Base-by-base conservation (phyloP, 2,113 vertebrate species). In the Apus apus region DNA sequence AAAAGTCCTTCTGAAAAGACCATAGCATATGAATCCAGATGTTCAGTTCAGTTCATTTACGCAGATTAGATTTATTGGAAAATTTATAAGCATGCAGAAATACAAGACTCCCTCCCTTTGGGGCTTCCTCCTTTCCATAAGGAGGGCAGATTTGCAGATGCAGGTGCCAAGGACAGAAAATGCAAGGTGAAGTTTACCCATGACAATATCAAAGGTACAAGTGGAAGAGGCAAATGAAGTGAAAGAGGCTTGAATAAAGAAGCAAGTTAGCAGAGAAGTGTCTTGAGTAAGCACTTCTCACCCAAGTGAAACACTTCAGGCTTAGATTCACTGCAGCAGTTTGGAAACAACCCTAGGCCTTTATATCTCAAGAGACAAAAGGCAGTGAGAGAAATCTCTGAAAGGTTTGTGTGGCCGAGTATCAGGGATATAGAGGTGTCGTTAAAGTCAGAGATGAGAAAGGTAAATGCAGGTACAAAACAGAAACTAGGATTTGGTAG, bases 331-430 rank as follows among this genome's bases (percentile, higher is more conserved):
- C 40, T 81, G 72, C 61, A 76, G 84, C 77, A 90, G 79, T 72
- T 70, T 68, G 76, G 65, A 95, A 95, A 90, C 51, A 82, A 89
- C 65, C 74, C 64, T 56, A 87, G 53, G 34, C 40, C 56, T 70
- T 73, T 66, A 25, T 45, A 67, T 94, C 76, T 94, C 48, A 82
- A 97, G 74, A 79, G 25, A 90, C 51, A 85, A 62, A 77, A 72
- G 70, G 34, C 65, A 77, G 48, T 30, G 14, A 82, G 86, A 85
- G 79, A 94, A 75, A 64, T 65, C 34, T 32, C 38, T 79, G 87
- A 43, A 87, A 92, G 51, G 77, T 71, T 79, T 67, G 26, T 82
- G 18, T 18, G 56, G 46, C 51, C 46, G 48, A 79, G 18, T 50
- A 25, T 27, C 32, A 26, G 46, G 38, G n/a, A 22, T 68, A 70